These are phyloP conservation scores for Melanophora roralis DNA, from an alignment of 2,888 invertebrate species.

Conservation along the genomic window DNA sequence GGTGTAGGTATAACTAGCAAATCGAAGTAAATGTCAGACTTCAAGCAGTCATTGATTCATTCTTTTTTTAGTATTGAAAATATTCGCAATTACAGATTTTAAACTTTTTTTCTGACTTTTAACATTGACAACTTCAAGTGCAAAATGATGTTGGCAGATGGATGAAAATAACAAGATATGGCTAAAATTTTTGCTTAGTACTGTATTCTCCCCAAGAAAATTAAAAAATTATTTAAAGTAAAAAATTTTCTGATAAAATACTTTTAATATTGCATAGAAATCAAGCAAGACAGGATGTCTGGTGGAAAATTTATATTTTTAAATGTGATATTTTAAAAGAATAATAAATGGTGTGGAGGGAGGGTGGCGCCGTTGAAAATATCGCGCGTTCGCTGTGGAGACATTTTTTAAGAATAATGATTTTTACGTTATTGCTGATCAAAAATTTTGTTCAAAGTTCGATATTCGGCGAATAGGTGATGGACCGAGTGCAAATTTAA, in stretches of 20 bases:
- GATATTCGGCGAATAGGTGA: too few species aligned
- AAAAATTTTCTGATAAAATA: neutral
- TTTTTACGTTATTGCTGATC: too few species aligned
- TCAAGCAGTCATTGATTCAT: conserved; percentile 25
- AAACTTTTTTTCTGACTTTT: neutral
- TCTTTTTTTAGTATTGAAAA: conserved; percentile 22
- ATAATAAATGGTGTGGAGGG: too few species aligned
- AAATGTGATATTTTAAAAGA: too few species aligned
- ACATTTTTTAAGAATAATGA: too few species aligned
- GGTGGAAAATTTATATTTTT: too few species aligned
- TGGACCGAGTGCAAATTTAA: too few species aligned
- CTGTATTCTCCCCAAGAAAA: neutral
- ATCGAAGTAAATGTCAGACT: conserved; percentile 41
- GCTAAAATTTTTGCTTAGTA: neutral
- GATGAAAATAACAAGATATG: neutral
- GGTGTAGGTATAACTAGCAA: neutral
- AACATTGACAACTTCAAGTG: conserved; percentile 42
- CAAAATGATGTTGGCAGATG: conserved; percentile 6
- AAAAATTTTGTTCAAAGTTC: too few species aligned
- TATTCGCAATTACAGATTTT: neutral
- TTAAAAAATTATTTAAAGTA: neutral
- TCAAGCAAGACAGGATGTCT: too few species aligned
- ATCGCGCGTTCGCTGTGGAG: too few species aligned
- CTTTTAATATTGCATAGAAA: too few species aligned
- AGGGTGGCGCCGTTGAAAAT: too few species aligned